A percentile compares a stretch with the other conserved stretches of the same genome.
Evolutionary conservation across 2,888 invertebrate species (phyloP).

Genomic region (Polyploca ridens): DNA sequence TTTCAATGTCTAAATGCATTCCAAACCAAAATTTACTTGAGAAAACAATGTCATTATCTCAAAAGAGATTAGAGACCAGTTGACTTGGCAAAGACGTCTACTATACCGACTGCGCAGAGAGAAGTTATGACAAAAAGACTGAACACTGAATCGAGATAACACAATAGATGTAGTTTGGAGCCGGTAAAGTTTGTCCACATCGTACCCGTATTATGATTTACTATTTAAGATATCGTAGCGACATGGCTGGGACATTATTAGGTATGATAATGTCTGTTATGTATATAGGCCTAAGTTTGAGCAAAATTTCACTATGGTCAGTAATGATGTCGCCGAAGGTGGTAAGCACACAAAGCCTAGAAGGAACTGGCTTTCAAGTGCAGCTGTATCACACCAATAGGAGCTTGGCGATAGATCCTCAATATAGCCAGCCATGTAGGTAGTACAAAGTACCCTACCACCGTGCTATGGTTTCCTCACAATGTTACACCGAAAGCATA

Average conservation of each 20-base stretch:
- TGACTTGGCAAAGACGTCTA: conserved; percentile 11
- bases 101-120: conserved; percentile 14
- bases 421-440: too few species aligned
- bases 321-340: too few species aligned
- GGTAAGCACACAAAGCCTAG: too few species aligned
- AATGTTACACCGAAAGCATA: too few species aligned
- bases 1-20: background rate
- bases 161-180: conserved; percentile 23
- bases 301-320: too few species aligned
- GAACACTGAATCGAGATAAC: conserved; percentile 28
- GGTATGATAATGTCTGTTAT: too few species aligned
- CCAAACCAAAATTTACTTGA: background rate
- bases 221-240: background rate
- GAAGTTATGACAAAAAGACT: conserved; percentile 29
- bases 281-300: too few species aligned
- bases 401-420: too few species aligned
- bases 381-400: too few species aligned
- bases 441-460: too few species aligned
- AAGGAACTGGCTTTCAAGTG: too few species aligned
- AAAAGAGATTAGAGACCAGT: background rate
- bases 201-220: conserved; percentile 1
- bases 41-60: conserved; percentile 1
- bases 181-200: conserved; percentile 1
- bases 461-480: too few species aligned
- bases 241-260: background rate